A percentile compares a stretch with the other conserved stretches of the same genome.
Conservation (phyloP, 2,888 invertebrate species). For the Stenoptilia bipunctidactyla region DNA sequence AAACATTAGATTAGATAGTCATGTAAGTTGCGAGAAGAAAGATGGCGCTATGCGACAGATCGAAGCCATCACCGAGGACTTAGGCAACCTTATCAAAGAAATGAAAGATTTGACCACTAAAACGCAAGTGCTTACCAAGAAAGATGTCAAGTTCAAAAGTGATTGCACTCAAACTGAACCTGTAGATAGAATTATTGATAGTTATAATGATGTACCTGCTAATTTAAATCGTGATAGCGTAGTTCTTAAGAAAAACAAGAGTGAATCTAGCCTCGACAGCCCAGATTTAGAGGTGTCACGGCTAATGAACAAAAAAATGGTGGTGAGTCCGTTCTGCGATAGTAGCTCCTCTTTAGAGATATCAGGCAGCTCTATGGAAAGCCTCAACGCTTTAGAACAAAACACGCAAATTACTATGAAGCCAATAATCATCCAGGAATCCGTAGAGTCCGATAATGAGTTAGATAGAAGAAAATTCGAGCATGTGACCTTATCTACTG, state of each 20-base stretch:
- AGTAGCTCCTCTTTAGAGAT: conserved; percentile 60
- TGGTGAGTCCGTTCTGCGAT: conserved; percentile 51
- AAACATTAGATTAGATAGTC: conserved; percentile 21
- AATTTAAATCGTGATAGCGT: conserved; percentile 37
- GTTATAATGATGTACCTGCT: conserved; percentile 43
- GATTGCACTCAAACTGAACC: conserved; percentile 28
- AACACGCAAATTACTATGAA: conserved; percentile 17
- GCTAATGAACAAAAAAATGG: conserved; percentile 48
- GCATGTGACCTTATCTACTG: conserved; percentile 35
- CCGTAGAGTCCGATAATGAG: conserved; percentile 27
- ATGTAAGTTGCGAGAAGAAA: conserved; percentile 20
- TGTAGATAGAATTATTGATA: conserved; percentile 23
- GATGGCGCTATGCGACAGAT: conserved; percentile 43
- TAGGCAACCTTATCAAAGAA: conserved; percentile 51
- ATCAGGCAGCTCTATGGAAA: conserved; percentile 63
- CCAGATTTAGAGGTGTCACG: conserved; percentile 64
- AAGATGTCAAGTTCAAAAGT: conserved; percentile 19
- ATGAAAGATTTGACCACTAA: conserved; percentile 43
- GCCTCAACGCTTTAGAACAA: conserved; percentile 41
- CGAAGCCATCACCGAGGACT: conserved; percentile 47
- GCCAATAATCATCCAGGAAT: conserved; percentile 30
- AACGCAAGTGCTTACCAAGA: conserved; percentile 17
- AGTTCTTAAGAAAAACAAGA: conserved; percentile 63
- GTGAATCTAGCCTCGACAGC: conserved; percentile 65
- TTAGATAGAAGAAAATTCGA: conserved; percentile 45